Percentiles rank a stretch among this genome's conserved stretches.
Evolutionary conservation across 2,797 vertebrate species (phyloP).

Genomic region (Arnoldichthys spilopterus): DNA sequence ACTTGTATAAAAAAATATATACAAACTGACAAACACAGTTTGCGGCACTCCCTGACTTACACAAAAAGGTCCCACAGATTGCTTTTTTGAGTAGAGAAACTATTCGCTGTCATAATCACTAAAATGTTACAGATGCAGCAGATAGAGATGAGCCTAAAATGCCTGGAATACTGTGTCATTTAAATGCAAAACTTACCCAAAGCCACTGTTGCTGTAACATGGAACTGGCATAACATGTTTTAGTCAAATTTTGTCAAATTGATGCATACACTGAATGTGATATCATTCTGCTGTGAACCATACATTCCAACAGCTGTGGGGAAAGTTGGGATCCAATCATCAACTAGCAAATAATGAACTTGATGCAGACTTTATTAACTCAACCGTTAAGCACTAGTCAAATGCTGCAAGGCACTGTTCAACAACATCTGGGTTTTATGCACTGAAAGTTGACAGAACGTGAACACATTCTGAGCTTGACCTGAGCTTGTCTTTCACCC

Average conservation of each 20-base stretch:
- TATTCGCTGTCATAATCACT: not conserved
- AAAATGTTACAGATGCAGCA: not conserved
- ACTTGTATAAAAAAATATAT: too few species aligned
- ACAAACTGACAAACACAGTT: too few species aligned
- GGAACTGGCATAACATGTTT: not conserved
- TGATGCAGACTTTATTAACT: not conserved
- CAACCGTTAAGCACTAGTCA: not conserved
- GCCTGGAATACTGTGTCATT: not conserved
- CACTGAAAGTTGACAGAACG: constrained; percentile 9
- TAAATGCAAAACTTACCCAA: not conserved
- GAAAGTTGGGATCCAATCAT: not conserved
- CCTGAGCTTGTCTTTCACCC: constrained; percentile 16
- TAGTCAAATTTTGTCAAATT: not conserved
- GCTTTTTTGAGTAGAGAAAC: not conserved
- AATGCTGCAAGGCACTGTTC: constrained; percentile 20
- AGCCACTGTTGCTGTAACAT: not conserved
- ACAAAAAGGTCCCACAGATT: too few species aligned
- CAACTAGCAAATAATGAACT: not conserved
- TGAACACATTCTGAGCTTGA: constrained; percentile 25
- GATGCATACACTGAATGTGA: not conserved
- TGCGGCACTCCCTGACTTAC: too few species aligned
- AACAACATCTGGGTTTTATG: constrained; percentile 4
- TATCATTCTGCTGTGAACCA: not conserved
- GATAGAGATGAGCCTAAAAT: not conserved
- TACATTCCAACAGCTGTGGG: not conserved